These are phyloP conservation scores for Eristalis pertinax DNA, from an alignment of 2,888 invertebrate species.

Conservation along the genomic window DNA sequence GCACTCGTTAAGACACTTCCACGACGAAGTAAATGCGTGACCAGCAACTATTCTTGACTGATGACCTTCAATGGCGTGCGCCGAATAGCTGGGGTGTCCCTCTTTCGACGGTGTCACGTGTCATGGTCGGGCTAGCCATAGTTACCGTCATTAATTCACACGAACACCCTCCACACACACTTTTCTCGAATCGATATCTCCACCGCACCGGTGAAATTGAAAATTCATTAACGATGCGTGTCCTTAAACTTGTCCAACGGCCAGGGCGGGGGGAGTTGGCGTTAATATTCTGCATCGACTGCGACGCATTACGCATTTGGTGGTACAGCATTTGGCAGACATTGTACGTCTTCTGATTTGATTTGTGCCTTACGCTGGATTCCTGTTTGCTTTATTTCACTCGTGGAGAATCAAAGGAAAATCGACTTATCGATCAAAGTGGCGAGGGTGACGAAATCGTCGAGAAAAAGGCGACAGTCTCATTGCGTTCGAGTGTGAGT, in stretches of 20 bases:
- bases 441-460: neutral
- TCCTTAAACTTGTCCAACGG: neutral
- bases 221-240: neutral
- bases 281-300: slow-evolving; percentile 12
- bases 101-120: neutral
- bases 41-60: neutral
- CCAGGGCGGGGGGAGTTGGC: neutral
- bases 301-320: neutral
- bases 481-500: neutral
- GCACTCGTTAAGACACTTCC: neutral
- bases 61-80: neutral
- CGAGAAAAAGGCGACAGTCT: neutral
- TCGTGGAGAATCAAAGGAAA: neutral
- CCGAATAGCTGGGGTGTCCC: neutral
- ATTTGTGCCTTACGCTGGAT: neutral
- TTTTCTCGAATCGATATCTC: neutral
- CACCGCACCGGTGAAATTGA: neutral
- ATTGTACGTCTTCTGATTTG: neutral
- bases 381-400: neutral
- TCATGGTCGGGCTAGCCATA: neutral
- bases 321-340: too few species aligned
- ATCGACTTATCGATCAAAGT: neutral
- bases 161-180: too few species aligned
- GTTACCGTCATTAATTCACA: neutral
- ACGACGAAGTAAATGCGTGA: neutral